These are phyloP conservation scores for Macquaria australasica DNA, from an alignment of 2,113 vertebrate species.

Conservation along the genomic window DNA sequence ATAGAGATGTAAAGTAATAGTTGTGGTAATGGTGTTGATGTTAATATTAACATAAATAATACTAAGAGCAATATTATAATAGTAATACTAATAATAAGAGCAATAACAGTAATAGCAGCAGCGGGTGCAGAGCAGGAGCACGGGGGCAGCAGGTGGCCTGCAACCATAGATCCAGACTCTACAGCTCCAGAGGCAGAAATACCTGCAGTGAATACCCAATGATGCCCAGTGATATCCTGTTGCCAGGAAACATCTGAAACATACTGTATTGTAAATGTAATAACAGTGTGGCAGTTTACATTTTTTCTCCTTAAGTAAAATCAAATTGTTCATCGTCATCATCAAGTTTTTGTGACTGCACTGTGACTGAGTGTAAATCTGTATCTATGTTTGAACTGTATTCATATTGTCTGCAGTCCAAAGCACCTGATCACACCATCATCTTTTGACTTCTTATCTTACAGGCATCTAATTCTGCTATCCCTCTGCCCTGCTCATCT, in stretches of 20 bases:
- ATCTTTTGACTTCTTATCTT: constrained; percentile 94
- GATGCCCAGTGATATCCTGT: background rate
- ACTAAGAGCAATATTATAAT: too few species aligned
- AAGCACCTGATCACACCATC: constrained; percentile 72
- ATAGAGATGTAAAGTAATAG: too few species aligned
- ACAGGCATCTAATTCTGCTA: constrained; percentile 98
- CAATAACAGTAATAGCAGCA: too few species aligned
- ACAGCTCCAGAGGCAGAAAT: too few species aligned
- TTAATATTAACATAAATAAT: too few species aligned
- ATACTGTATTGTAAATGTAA: background rate
- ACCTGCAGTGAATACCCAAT: too few species aligned
- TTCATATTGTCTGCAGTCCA: constrained; percentile 38
- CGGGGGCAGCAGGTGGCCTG: too few species aligned
- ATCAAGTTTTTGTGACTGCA: background rate
- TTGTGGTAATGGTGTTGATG: too few species aligned
- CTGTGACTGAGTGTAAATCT: background rate
- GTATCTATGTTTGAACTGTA: constrained; percentile 7
- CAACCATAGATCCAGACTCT: too few species aligned
- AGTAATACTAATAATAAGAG: too few species aligned
- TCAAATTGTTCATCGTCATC: background rate
- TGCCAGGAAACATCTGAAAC: background rate
- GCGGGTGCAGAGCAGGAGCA: too few species aligned
- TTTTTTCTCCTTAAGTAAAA: background rate
- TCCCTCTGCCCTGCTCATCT: constrained; percentile 86
- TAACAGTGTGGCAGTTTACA: background rate